Conservation (phyloP, 2,888 invertebrate genomes). For the Fabriciana adippe region DNA sequence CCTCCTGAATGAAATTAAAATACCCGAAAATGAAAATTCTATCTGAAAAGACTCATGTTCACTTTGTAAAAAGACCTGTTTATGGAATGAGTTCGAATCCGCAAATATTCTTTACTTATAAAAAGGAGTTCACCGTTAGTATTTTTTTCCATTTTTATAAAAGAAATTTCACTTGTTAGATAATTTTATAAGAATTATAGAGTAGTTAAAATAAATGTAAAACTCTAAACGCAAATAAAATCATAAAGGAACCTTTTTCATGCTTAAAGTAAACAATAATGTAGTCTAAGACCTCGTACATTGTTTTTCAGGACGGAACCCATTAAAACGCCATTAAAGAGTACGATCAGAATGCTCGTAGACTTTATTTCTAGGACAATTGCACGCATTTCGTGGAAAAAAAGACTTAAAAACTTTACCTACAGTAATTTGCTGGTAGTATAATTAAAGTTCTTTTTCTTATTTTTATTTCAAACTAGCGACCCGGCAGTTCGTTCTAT, state of each 20-base stretch:
- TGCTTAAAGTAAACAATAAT: conserved; percentile 2
- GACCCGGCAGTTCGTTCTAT: background rate
- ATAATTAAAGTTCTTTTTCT: conserved; percentile 9
- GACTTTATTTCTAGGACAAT: conserved; percentile 21
- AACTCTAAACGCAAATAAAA: background rate
- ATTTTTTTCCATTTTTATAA: too few species aligned
- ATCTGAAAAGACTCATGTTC: background rate
- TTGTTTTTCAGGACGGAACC: conserved; percentile 19
- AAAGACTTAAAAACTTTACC: conserved; percentile 2
- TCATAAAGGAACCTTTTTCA: background rate
- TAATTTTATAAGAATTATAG: too few species aligned
- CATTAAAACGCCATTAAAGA: conserved; percentile 21
- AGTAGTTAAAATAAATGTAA: background rate
- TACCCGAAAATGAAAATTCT: background rate
- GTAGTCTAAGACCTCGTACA: conserved; percentile 11
- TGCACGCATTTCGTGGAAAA: conserved; percentile 19
- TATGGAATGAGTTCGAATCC: background rate
- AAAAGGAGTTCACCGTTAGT: background rate
- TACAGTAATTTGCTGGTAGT: conserved; percentile 10
- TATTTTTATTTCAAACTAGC: background rate
- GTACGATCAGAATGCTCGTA: conserved; percentile 14
- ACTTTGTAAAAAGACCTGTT: background rate
- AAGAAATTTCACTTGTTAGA: too few species aligned
- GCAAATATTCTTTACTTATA: background rate
- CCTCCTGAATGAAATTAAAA: conserved; percentile 49